Conservation (phyloP, 2,797 vertebrate genomes). For the Platalea minor region DNA sequence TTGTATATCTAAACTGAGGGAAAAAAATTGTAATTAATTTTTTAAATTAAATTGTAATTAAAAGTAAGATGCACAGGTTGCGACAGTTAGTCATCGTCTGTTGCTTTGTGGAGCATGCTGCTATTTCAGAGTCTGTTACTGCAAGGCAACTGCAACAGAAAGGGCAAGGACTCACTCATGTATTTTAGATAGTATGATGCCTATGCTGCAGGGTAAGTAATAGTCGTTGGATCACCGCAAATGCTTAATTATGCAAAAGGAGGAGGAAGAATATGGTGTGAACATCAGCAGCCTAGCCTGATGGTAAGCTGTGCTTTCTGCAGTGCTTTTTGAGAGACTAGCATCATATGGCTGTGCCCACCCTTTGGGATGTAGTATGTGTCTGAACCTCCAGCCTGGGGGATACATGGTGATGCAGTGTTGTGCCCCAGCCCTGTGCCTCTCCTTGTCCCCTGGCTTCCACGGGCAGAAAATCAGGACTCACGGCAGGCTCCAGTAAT, state of each 20-base stretch:
- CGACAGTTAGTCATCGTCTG: neutral
- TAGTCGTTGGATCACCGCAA: rapidly evolving
- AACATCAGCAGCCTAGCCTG: neutral
- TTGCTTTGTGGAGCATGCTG: neutral
- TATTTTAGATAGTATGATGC: neutral
- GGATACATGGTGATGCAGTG: rapidly evolving
- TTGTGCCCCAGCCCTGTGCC: rapidly evolving
- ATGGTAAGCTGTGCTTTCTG: neutral
- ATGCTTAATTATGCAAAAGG: neutral
- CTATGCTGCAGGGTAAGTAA: neutral
- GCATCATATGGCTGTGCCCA: rapidly evolving
- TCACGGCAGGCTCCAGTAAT: neutral
- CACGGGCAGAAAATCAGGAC: neutral
- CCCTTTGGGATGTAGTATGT: neutral
- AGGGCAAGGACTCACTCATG: neutral
- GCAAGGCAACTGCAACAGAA: neutral
- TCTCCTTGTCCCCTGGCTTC: neutral
- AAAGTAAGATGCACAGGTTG: neutral
- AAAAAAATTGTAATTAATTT: neutral
- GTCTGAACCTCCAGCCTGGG: neutral
- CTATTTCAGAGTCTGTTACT: neutral
- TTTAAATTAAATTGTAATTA: neutral
- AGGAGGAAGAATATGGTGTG: neutral
- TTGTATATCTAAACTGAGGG: neutral
- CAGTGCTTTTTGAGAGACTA: neutral